A percentile compares a stretch with the other conserved stretches of the same genome.
These are phyloP conservation scores for Scolopax bukidnonensis DNA, from an alignment of 2,797 vertebrate genomes.

Conservation along the genomic window DNA sequence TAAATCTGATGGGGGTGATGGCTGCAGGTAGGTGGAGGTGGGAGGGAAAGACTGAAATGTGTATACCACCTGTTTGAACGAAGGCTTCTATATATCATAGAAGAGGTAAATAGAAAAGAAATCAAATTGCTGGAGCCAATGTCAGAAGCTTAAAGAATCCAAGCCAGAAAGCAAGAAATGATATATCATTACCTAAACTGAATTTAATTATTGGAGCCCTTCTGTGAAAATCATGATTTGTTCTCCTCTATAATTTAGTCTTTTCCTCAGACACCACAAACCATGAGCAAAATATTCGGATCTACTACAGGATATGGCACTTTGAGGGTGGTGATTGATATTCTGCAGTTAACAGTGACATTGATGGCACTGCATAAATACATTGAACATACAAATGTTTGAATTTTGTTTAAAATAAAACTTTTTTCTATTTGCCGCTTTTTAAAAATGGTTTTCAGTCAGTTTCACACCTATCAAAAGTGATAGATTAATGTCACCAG, in stretches of 20 bases:
- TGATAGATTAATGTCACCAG: constrained; percentile 4
- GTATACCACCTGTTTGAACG: not conserved
- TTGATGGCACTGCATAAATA: not conserved
- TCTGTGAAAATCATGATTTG: not conserved
- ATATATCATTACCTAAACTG: not conserved
- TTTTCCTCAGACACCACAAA: constrained; percentile 13
- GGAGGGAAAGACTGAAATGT: not conserved
- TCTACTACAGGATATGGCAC: not conserved
- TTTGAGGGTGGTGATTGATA: not conserved
- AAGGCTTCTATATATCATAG: not conserved
- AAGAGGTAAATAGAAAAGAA: not conserved
- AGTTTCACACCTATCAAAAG: not conserved
- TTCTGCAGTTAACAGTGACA: not conserved
- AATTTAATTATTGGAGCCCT: not conserved
- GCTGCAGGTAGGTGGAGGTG: not conserved
- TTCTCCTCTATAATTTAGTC: constrained; percentile 13
- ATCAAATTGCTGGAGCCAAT: not conserved
- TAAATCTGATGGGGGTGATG: not conserved
- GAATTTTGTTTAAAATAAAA: constrained; percentile 20
- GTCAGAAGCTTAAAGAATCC: not conserved
- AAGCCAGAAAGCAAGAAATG: not conserved
- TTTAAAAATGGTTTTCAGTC: constrained; percentile 10
- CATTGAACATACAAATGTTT: not conserved
- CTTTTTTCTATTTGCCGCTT: constrained; percentile 1
- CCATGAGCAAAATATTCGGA: not conserved